Conservation (phyloP, 2,797 vertebrate species). For the Sternarchorhynchus goeldii region DNA sequence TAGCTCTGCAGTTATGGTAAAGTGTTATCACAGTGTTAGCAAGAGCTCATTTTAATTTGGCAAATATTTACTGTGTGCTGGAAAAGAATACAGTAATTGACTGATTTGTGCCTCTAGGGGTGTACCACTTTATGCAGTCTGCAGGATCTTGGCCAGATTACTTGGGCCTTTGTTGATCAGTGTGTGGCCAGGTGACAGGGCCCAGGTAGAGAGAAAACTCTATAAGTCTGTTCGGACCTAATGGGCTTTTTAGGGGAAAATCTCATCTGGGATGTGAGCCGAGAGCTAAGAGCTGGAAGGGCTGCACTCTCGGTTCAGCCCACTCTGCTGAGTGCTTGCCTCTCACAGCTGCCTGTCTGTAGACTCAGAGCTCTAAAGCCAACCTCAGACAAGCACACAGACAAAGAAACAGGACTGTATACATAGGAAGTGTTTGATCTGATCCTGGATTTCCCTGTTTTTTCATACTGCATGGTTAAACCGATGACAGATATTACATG, state of each 20-base stretch:
- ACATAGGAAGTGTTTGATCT: neutral
- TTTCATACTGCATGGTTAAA: neutral
- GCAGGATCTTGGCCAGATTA: constrained; percentile 27
- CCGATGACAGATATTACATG: constrained; percentile 11
- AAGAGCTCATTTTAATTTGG: constrained; percentile 23
- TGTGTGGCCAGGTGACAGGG: constrained; percentile 47
- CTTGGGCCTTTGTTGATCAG: constrained; percentile 38
- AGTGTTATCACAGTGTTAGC: neutral
- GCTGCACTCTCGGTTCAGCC: neutral
- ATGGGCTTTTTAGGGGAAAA: constrained; percentile 56
- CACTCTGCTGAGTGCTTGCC: constrained; percentile 5
- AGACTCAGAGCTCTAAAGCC: neutral
- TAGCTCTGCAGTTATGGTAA: neutral
- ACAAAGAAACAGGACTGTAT: neutral
- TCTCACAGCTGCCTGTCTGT: neutral
- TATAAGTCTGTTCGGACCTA: constrained; percentile 59
- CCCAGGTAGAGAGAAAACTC: constrained; percentile 38
- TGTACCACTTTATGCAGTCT: constrained; percentile 8
- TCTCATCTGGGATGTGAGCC: constrained; percentile 54
- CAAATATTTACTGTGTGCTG: constrained; percentile 29
- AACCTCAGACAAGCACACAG: neutral
- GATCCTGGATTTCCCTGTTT: neutral
- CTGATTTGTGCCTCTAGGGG: constrained; percentile 25
- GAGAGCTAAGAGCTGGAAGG: constrained; percentile 27
- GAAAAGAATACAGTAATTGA: constrained; percentile 24